Evolutionary conservation across 64 coral and sea anemone genomes (phyloP).

Genomic region (Pocillopora damicornis): DNA sequence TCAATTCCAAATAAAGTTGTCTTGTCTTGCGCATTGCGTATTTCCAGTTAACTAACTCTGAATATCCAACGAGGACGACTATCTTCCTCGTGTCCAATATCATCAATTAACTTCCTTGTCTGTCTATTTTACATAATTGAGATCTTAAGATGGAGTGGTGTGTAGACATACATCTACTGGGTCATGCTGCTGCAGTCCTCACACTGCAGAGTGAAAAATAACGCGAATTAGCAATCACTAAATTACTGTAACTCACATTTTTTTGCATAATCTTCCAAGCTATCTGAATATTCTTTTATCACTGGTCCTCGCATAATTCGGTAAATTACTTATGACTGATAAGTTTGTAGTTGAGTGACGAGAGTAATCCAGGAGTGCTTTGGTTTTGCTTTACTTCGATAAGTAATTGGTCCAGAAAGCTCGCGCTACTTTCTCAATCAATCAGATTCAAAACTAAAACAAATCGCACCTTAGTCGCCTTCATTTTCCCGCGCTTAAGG

Average conservation of each 20-base stretch:
- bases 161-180: background rate
- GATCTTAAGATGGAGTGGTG: background rate
- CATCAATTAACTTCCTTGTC: background rate
- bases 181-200: background rate
- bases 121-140: background rate
- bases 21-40: too few relatives aligned
- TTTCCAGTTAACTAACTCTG: background rate
- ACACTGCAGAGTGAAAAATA: background rate
- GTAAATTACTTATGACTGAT: too few relatives aligned
- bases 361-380: too few relatives aligned
- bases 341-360: too few relatives aligned
- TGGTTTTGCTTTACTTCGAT: too few relatives aligned
- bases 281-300: background rate
- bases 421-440: too few relatives aligned
- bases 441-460: too few relatives aligned
- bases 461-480: too few relatives aligned
- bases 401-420: too few relatives aligned
- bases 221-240: background rate
- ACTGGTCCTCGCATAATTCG: too few relatives aligned
- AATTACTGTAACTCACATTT: background rate
- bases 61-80: background rate
- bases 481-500: too few relatives aligned
- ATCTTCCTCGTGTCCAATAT: background rate
- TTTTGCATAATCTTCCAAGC: background rate
- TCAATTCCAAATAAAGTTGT: too few relatives aligned